Evolutionary conservation across 2,113 vertebrate species (phyloP), one percentile per base, ranked within the genome.

Genomic region (Tyto alba): DNA sequence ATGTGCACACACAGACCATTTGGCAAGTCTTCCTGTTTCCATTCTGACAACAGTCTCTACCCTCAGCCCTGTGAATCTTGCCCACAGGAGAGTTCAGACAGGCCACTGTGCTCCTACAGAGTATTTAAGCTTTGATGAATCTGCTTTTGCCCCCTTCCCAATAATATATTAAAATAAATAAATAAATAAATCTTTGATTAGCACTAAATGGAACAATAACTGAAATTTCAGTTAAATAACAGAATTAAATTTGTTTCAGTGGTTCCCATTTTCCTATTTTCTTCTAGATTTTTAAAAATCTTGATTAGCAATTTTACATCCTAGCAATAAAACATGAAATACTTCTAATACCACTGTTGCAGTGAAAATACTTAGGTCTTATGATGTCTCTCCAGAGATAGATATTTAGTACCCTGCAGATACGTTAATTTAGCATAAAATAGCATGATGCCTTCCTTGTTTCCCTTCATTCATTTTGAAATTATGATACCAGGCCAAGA

Each of bases 341-440:
- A 89, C 32, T 95, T 96, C 15, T 36, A 94, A 86, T 69, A 95
- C 41, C 71, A 81, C 67, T 36, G 87, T 79, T 89, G 92, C 71
- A 91, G 92, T 88, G 72, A 96, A 98, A 97, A 95, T 90, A 94
- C 74, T 96, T 91, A 14, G 19, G 45, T 80, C 97, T 97, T 97
- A 93, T 87, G 77, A 77, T 20, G 5, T 73, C 77, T 96, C 86
- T 97, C 85, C 50, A 91, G 88, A 97, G 89, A 93, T 3, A 93
- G 88, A 96, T 96, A 90, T 93, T 97, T 96, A 96, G 94, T 88
- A 95, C 60, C 91, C 83, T 89, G 89, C 41, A 93, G 93, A 88
- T 78, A 97, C 50, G 50, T 89, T 97, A 98, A 97, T 98, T 97
- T 93, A 96, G 77, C 94, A 96, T 97, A 95, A 97, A 97, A 85